phyloP scores from a whole-genome alignment of 2,113 vertebrate species.

The Coptodon bakossiorum region DNA sequence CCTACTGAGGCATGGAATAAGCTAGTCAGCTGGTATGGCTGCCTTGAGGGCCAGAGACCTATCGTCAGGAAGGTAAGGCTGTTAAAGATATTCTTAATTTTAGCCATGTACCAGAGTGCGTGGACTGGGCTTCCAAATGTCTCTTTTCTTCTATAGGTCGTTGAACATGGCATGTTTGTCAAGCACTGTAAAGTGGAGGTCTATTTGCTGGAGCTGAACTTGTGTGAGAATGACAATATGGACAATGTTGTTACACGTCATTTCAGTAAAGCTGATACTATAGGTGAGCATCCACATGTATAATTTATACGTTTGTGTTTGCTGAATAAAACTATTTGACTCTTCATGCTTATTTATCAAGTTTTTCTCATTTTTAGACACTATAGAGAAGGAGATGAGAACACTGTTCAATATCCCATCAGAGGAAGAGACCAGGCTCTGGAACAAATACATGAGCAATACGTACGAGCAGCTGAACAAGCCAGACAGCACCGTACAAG shows the following conservation, averaged over 20 bases:
- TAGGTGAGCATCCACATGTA: constrained; percentile 71
- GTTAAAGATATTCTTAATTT: neutral
- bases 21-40: constrained; percentile 86
- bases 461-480: constrained; percentile 90
- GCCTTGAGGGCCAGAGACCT: constrained; percentile 84
- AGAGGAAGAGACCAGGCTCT: constrained; percentile 88
- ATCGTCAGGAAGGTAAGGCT: constrained; percentile 87
- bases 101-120: neutral
- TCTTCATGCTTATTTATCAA: neutral
- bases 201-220: constrained; percentile 91
- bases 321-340: neutral
- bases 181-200: constrained; percentile 98
- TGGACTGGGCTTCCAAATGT: neutral
- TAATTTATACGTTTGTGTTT: neutral
- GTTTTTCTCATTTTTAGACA: constrained; percentile 66
- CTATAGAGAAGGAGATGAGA: constrained; percentile 92
- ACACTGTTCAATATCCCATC: constrained; percentile 84
- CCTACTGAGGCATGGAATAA: constrained; percentile 91
- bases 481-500: constrained; percentile 92
- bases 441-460: constrained; percentile 94
- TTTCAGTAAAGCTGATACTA: constrained; percentile 95
- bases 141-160: constrained; percentile 73
- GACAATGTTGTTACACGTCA: constrained; percentile 82
- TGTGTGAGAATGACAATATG: constrained; percentile 88
- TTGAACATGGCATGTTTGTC: constrained; percentile 95